Evolutionary conservation across 2,113 vertebrate genomes (phyloP), one percentile per base, ranked within the genome.

Genomic region (Anas platyrhynchos): DNA sequence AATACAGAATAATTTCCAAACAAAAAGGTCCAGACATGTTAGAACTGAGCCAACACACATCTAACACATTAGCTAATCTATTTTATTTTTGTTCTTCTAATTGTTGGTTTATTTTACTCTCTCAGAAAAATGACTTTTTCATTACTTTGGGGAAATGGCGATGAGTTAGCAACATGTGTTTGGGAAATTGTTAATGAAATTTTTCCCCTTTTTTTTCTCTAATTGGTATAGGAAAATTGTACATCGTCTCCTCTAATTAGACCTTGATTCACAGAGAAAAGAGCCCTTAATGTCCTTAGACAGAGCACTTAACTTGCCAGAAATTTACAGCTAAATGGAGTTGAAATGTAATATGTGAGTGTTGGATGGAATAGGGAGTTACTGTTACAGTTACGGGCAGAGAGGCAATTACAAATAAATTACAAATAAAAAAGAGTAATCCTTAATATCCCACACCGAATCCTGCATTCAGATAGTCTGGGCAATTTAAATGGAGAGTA

Each of bases 291-390:
- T 83, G 44, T 97, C 97, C 97, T 97, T 96, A 98, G 97, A 97
- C 95, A 96, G 97, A 97, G 96, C 93, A 87, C 97, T 98, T 96
- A 85, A 96, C 96, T 97, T 97, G 96, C 95, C 98, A 97, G 97
- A 97, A 98, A 98, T 98, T 98, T 98, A 97, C 98, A 98, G 98
- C 98, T 98, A 98, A 98, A 98, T 98, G 98, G 97, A 98, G 97
- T 97, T 97, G 97, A 98, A 98, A 94, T 97, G 96, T 92, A 96
- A 66, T 96, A 89, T 94, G 96, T 97, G 96, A 97, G 97, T 86
- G 86, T 96, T 97, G 97, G 87, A 95, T 97, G 89, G 95, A 97
- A 88, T 96, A 85, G 95, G 94, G 94, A 96, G 97, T 98, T 97
- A 97, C 96, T 92, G 95, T 97, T 96, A 81, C 89, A 89, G 89